Percentiles rank a stretch among this genome's conserved stretches.
phyloP scores from a whole-genome alignment of 2,888 invertebrate species.

The Danaus chrysippus region DNA sequence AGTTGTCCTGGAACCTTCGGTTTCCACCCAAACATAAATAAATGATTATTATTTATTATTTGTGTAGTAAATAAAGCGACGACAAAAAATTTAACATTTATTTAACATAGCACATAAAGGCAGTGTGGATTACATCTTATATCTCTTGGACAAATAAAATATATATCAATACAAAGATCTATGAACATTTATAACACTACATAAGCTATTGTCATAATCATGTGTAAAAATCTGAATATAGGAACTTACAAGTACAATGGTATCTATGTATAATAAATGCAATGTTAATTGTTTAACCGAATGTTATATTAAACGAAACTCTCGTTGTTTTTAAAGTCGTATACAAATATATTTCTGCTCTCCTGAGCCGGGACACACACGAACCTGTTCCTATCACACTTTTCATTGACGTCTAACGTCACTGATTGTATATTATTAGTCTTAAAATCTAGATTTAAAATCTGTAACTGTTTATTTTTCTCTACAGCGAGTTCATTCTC shows the following conservation, averaged over 20 bases:
- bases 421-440: conserved; percentile 74
- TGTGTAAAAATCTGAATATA: conserved; percentile 37
- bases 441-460: conserved; percentile 74
- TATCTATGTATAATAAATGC: conserved; percentile 29
- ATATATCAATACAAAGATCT: conserved; percentile 15
- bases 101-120: conserved; percentile 37
- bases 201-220: conserved; percentile 8
- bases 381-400: conserved; percentile 59
- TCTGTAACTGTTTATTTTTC: conserved; percentile 76
- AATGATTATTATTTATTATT: not conserved
- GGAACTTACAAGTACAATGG: conserved; percentile 30
- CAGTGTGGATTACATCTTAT: conserved; percentile 35
- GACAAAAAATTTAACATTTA: conserved; percentile 32
- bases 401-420: conserved; percentile 69
- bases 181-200: conserved; percentile 26
- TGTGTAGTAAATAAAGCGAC: conserved; percentile 9
- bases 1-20: not conserved
- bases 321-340: conserved; percentile 72
- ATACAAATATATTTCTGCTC: conserved; percentile 73
- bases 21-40: not conserved
- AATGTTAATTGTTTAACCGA: conserved; percentile 47
- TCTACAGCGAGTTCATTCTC: conserved; percentile 47
- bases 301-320: conserved; percentile 62
- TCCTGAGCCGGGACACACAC: conserved; percentile 69
- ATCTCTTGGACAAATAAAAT: conserved; percentile 23